Base-by-base conservation (phyloP, 2,888 invertebrate species). In the Metopia argyrocephala region DNA sequence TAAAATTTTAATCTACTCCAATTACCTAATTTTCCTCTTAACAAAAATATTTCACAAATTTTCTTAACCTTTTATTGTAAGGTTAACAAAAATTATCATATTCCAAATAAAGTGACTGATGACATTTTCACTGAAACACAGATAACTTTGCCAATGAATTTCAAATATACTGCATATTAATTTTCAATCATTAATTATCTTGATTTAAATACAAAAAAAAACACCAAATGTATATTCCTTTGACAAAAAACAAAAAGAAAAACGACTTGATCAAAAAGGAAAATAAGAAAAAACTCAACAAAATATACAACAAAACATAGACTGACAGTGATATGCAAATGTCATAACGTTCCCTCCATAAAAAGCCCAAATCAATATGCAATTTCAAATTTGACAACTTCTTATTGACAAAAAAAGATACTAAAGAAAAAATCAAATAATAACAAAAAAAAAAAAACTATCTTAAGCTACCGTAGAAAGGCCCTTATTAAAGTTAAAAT, bases 271-370 rank as follows among this genome's bases (percentile, higher is more conserved):
- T n/a, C 20, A 38, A 9, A 38, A 15, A 38, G 12, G 38, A 38
- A 38, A 38, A 18, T 48, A 18, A 15, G 48, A 6, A 46, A 5
- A 52, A 48, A 6, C n/a, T n/a, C n/a, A n/a, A n/a, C n/a, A n/a
- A n/a, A n/a, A n/a, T n/a, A n/a, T n/a, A n/a, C n/a, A 48, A n/a
- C 57, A 23, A 25, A 66, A 5, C 5, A 2, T 54, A 46, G 31
- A 25, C 59, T 70, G 70, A 65, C 70, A 62, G 70, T 75, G 76
- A 76, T 80, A 74, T 76, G 80, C 73, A 80, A 80, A 80, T 80
- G 80, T 73, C 80, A 73, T 54, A 64, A 64, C 76, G 64, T 73
- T 76, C 54, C 52, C 64, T 68, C 45, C 68, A 50, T 21, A 18
- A 76, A 28, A 21, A 50, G n/a, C 54, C 28, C 28, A 57, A 57